Evolutionary conservation across 2,888 invertebrate genomes (phyloP), one percentile per base, ranked within the genome.

Genomic region (Lasioglossum vierecki): DNA sequence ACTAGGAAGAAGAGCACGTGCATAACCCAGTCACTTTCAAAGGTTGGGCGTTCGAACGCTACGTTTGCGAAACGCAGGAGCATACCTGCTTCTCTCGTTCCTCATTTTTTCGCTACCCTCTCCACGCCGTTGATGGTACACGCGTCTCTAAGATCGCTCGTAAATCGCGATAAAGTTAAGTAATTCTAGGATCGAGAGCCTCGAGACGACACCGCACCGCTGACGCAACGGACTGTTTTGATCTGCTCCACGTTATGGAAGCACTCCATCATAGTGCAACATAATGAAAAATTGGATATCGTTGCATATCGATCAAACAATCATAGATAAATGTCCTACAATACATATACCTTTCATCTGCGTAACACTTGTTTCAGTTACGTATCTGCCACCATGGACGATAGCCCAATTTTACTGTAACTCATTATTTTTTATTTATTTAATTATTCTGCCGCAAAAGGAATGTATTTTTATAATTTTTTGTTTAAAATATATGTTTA

Each of bases 1-100:
- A 91, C 91, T 91, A 90, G 90, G 90, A 90, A 90, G 90, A 90
- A 88, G 90, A 90, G 91, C 90, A 91, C 91, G 90, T 90, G 91
- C 90, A 90, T 85, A 91, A 88, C 83, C 91, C 90, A 91, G 88
- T 91, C 91, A 91, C 90, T 90, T 90, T 91, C 86, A 90, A 90
- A 90, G 90, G 90, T 90, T 90, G 90, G 90, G 90, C 90, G 91
- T 91, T 90, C 91, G 88, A 88, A 85, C 85, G 85, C n/a, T 6
- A 30, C 39, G 91, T 90, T 90, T 90, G 88, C 90, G 90, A 90
- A 90, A 90, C 90, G 88, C 90, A 90, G 90, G 72, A 90, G 90
- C 88, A 89, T 84, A 84, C 83, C 81, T 78, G 86, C 88, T 82
- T 73, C 82, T 75, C 75, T 49, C 75, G 63, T 22, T 41, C 53